Conservation (phyloP, 2,888 invertebrate species). For the Glyphotaelius pellucidus region DNA sequence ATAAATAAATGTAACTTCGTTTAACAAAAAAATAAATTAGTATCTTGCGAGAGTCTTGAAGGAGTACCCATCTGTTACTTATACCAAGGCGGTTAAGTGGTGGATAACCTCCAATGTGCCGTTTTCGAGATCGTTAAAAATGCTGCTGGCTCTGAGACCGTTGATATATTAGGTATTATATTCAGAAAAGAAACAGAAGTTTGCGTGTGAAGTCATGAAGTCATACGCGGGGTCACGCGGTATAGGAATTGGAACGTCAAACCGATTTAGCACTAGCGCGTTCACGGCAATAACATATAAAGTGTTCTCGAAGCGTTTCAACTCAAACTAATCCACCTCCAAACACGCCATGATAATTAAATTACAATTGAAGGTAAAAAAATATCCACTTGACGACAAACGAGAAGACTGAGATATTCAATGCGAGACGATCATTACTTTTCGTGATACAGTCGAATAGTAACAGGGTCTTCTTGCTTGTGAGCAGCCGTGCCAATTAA, state of each 20-base stretch:
- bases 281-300: background rate
- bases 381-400: constrained; percentile 18
- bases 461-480: constrained; percentile 12
- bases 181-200: background rate
- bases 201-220: background rate
- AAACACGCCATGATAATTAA: constrained; percentile 8
- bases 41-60: too few species aligned
- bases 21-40: too few species aligned
- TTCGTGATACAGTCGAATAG: background rate
- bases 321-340: constrained; percentile 16
- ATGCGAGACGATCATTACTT: background rate
- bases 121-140: background rate
- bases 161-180: background rate
- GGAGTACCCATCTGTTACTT: too few species aligned
- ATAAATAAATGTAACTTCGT: too few species aligned
- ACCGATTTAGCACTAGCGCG: background rate
- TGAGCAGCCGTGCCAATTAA: constrained; percentile 20
- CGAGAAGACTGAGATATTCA: background rate
- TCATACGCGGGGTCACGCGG: background rate
- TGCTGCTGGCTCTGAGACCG: background rate
- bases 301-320: background rate
- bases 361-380: constrained; percentile 15
- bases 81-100: too few species aligned
- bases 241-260: background rate
- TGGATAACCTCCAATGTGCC: too few species aligned